Percentiles rank a stretch among this genome's conserved stretches.
These are phyloP conservation scores for Lichenostomus cassidix DNA, from an alignment of 2,113 vertebrate species.

Conservation along the genomic window DNA sequence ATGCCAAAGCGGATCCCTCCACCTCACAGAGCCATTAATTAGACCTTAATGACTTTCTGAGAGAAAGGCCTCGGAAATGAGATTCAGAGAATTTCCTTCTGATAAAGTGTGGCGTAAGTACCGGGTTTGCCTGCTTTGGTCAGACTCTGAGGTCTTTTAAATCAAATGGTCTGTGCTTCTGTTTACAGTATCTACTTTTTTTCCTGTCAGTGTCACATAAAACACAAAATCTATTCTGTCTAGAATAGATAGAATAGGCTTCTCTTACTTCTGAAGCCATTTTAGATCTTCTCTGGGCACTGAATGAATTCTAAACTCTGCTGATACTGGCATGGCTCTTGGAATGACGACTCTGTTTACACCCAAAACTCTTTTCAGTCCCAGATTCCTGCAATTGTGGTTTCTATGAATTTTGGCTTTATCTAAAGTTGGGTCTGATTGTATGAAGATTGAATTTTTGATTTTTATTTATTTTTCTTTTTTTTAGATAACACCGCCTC, in stretches of 20 bases:
- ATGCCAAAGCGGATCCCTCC: slow-evolving; percentile 36
- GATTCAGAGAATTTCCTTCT: slow-evolving; percentile 51
- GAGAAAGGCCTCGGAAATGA: slow-evolving; percentile 55
- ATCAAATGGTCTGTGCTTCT: neutral
- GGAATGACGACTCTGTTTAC: neutral
- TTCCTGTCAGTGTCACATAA: neutral
- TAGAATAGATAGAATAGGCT: too few species aligned
- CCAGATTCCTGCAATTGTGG: neutral
- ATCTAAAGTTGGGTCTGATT: neutral
- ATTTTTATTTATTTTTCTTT: neutral
- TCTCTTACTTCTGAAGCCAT: neutral
- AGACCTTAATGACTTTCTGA: slow-evolving; percentile 55
- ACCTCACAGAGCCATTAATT: slow-evolving; percentile 55
- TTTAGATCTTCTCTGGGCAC: neutral
- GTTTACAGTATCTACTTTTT: neutral
- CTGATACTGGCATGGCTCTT: neutral
- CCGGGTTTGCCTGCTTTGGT: neutral
- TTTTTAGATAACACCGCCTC: neutral
- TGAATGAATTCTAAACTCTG: neutral
- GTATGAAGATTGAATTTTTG: neutral
- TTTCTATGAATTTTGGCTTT: neutral
- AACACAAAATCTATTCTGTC: neutral
- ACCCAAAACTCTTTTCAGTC: neutral
- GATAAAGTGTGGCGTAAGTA: neutral
- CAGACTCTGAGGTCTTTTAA: neutral